Evolutionary conservation across 2,113 vertebrate genomes (phyloP).

Genomic region (Zosterops lateralis): DNA sequence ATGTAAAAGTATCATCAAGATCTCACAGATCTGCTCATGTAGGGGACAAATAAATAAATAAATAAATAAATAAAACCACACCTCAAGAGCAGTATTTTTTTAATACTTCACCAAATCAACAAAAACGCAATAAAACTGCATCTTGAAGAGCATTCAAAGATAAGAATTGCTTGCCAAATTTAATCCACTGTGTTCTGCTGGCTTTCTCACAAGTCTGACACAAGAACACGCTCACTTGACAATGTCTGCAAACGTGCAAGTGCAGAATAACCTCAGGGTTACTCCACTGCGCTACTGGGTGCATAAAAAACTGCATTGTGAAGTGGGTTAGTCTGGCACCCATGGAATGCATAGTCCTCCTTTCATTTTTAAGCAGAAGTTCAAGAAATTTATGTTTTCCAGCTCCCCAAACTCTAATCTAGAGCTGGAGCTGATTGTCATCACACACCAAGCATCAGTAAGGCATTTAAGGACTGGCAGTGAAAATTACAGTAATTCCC

Average conservation of each 20-base stretch:
- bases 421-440: not conserved
- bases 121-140: not conserved
- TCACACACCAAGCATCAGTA: rapidly evolving
- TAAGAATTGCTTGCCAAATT: not conserved
- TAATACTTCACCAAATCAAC: not conserved
- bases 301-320: not conserved
- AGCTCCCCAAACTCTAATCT: not conserved
- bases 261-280: not conserved
- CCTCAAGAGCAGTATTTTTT: not conserved
- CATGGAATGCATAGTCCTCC: not conserved
- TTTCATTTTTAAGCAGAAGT: not conserved
- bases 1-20: not conserved
- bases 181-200: not conserved
- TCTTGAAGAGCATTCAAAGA: not conserved
- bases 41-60: not conserved
- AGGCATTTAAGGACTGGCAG: not conserved
- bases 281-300: not conserved
- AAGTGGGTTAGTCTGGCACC: not conserved
- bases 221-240: not conserved
- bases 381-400: not conserved
- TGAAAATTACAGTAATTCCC: not conserved
- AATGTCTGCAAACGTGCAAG: not conserved
- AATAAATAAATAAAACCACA: too few relatives aligned
- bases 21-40: not conserved
- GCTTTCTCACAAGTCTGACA: not conserved